Base-by-base conservation (phyloP, 2,113 vertebrate species). In the Rostratula benghalensis region DNA sequence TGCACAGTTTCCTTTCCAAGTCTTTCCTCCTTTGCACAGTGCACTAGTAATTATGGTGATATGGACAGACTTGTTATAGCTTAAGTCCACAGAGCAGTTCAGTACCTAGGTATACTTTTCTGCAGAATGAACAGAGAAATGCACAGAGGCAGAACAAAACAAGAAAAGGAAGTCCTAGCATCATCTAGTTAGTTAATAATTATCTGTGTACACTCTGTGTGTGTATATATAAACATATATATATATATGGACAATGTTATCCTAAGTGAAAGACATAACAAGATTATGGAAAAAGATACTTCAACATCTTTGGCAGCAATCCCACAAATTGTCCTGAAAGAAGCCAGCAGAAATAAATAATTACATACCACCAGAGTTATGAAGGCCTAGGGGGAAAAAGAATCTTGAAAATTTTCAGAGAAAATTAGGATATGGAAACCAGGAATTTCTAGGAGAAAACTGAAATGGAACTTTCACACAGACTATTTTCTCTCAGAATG, bases 201-300 rank as follows among this genome's bases (percentile, higher is more conserved):
- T 63, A 64, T 87, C 61, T 31, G 17, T 15, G 18, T 23, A 10
- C 20, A 15, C 31, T 45, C 11, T 63, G 10, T 12, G 24, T 27
- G 60, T 17, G 23, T 18, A 10, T 14, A 3, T 20, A 7, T 30
- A 20, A 20, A 22, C 13, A 74, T 9, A 20, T 24, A 24, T 17
- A 74, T 13, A 20, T 28, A 22, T 18, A 67, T 14, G 53, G 87
- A 71, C 61, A 79, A 64, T 39, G 59, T 83, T 71, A 90, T 64
- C 67, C 45, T 37, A 75, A 88, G 27, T 25, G 48, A 68, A 91
- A 95, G 78, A 73, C 35, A 4, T 48, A 46, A 76, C 24, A 74
- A 60, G 53, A 87, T 93, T 50, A 67, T 77, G 78, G 92, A 94
- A 96, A 93, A 97, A 88, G 83, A 95, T 88, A 95, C 75, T 85